Evolutionary conservation across 2,113 vertebrate species (phyloP).

Genomic region (Lophotis ruficrista): DNA sequence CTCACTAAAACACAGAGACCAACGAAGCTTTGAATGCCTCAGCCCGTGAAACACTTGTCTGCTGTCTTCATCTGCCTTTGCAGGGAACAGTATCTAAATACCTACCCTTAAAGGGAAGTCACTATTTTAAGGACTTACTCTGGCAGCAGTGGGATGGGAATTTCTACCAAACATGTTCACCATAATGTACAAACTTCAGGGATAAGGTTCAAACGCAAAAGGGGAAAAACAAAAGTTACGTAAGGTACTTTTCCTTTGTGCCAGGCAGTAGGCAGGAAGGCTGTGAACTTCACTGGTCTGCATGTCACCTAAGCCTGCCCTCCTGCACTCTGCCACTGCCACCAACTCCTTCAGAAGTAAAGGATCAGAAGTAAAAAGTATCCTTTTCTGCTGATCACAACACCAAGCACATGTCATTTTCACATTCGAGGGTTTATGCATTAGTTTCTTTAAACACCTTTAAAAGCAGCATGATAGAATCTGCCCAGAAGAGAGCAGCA

Average conservation of each 20-base stretch:
- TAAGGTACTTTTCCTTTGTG: not conserved
- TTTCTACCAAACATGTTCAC: not conserved
- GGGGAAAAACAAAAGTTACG: not conserved
- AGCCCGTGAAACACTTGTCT: not conserved
- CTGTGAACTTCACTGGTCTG: not conserved
- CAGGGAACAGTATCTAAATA: not conserved
- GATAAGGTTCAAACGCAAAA: not conserved
- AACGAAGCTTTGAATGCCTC: not conserved
- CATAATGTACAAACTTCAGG: not conserved
- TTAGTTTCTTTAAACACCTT: not conserved
- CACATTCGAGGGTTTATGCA: not conserved
- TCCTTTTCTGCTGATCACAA: not conserved
- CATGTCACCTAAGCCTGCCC: fast-evolving
- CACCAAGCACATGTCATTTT: not conserved
- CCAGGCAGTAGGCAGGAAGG: not conserved
- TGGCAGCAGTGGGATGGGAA: not conserved
- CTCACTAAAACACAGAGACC: not conserved
- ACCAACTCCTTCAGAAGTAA: not conserved
- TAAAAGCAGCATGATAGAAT: not conserved
- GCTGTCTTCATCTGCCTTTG: slow-evolving; percentile 21
- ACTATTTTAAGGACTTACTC: slow-evolving; percentile 34
- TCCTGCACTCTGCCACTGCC: not conserved
- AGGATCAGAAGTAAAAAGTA: not conserved
- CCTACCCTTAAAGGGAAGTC: slow-evolving; percentile 51
- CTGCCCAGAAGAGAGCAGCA: slow-evolving; percentile 50